phyloP scores from a whole-genome alignment of 2,888 invertebrate genomes.

The Parnassius glacialis region DNA sequence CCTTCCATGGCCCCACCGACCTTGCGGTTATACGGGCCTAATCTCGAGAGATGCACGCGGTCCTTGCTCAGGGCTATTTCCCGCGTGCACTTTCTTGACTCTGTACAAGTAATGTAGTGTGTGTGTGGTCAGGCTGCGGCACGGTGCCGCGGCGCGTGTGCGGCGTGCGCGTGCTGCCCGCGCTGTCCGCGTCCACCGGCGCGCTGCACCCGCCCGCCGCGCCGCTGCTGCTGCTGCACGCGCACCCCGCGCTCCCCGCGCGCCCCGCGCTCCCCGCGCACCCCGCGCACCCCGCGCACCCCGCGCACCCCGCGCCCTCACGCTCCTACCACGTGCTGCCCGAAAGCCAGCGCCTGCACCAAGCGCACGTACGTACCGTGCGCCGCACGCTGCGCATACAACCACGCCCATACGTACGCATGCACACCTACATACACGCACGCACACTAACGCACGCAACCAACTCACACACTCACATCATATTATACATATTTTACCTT shows the following conservation, averaged over 20 bases:
- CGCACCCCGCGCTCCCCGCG: constrained; percentile 3
- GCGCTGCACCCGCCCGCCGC: constrained; percentile 16
- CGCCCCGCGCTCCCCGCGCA: constrained; percentile 24
- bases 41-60: too few relatives aligned
- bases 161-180: constrained; percentile 38
- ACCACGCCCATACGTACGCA: too few relatives aligned
- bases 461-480: too few relatives aligned
- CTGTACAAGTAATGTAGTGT: too few relatives aligned
- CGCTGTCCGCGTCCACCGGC: constrained; percentile 38
- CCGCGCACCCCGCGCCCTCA: constrained; percentile 22
- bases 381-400: too few relatives aligned
- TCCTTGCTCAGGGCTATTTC: too few relatives aligned
- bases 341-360: constrained; percentile 43
- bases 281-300: constrained; percentile 12
- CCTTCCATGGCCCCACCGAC: too few relatives aligned
- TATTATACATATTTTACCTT: too few relatives aligned
- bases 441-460: neutral
- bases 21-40: too few relatives aligned
- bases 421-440: neutral
- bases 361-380: neutral
- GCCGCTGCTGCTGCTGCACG: constrained; percentile 18
- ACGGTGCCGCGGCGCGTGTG: constrained; percentile 32
- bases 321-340: constrained; percentile 48
- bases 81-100: too few relatives aligned
- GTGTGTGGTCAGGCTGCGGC: constrained; percentile 36